Percentiles rank a stretch among this genome's conserved stretches.
phyloP scores from a whole-genome alignment of 1,140 invertebrate species.

The Atopsyche davidsoni region DNA sequence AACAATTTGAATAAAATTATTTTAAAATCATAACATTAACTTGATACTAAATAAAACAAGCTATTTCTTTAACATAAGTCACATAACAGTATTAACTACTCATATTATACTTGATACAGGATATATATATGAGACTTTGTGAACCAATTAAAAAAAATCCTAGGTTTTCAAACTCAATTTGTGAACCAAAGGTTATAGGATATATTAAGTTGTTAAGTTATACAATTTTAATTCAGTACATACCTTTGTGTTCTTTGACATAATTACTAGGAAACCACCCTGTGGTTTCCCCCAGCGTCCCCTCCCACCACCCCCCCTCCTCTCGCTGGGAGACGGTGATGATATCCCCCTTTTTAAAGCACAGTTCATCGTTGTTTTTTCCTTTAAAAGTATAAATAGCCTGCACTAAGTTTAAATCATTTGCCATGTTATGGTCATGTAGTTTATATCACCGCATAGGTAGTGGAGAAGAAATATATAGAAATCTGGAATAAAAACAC shows the following conservation, averaged over 20 bases:
- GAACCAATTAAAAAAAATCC: too few species aligned
- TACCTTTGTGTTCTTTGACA: conserved; percentile 79
- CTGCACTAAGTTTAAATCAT: conserved; percentile 70
- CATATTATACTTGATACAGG: too few species aligned
- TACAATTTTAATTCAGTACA: background rate
- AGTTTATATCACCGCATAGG: conserved; percentile 9
- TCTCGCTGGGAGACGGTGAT: conserved; percentile 91
- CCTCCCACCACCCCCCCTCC: conserved; percentile 97
- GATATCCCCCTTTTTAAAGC: conserved; percentile 93
- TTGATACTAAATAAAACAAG: too few species aligned
- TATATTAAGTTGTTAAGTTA: background rate
- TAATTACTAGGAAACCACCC: conserved; percentile 99
- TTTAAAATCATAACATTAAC: too few species aligned
- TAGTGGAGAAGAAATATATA: conserved; percentile 2
- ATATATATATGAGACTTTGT: too few species aligned
- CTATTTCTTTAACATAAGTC: too few species aligned
- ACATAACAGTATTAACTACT: too few species aligned
- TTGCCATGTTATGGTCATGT: conserved; percentile 41
- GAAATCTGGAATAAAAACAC: conserved; percentile 17
- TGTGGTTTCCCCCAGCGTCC: conserved; percentile 87
- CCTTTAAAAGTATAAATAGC: conserved; percentile 91
- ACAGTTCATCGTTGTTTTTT: conserved; percentile 95
- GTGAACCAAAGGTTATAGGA: too few species aligned
- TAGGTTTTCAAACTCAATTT: too few species aligned
- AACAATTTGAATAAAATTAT: too few species aligned